A percentile compares a stretch with the other conserved stretches of the same genome.
These are phyloP conservation scores for Drosophila trapezifrons DNA, from an alignment of 1,140 invertebrate species.

Conservation along the genomic window DNA sequence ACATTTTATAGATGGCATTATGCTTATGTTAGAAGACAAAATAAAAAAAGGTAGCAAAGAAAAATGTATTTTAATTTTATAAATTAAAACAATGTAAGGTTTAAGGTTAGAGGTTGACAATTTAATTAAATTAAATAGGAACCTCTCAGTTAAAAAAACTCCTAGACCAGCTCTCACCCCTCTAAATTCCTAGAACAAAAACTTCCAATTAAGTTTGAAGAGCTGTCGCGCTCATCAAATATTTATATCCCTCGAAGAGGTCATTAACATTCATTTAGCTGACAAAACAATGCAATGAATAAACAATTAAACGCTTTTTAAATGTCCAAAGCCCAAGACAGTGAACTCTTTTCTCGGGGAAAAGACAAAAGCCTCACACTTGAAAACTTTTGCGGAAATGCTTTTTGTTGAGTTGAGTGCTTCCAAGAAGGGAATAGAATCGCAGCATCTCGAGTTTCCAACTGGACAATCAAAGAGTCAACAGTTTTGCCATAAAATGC, in stretches of 20 bases:
- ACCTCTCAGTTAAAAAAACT: background rate
- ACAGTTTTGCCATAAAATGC: conserved; percentile 54
- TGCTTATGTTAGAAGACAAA: background rate
- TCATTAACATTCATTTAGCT: conserved; percentile 52
- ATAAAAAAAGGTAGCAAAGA: no score
- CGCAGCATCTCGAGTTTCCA: conserved; percentile 29
- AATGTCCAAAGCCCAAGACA: conserved; percentile 34
- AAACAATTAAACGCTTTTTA: conserved; percentile 63
- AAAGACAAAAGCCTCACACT: conserved; percentile 41
- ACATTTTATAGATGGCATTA: conserved; percentile 1
- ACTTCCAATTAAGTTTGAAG: conserved; percentile 14
- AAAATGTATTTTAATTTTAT: background rate
- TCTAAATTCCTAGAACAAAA: background rate
- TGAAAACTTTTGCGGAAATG: conserved; percentile 35
- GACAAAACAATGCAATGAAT: conserved; percentile 50
- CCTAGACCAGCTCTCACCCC: background rate
- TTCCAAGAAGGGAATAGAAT: conserved; percentile 29
- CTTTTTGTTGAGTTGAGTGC: background rate
- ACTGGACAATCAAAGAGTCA: conserved; percentile 55
- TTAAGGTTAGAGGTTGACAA: background rate
- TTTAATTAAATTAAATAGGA: background rate
- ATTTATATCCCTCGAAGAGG: conserved; percentile 38
- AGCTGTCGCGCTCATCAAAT: conserved; percentile 27
- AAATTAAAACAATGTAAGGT: background rate
- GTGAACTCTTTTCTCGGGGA: conserved; percentile 23